Base-by-base conservation (phyloP, 2,113 vertebrate species). In the Condylura cristata region DNA sequence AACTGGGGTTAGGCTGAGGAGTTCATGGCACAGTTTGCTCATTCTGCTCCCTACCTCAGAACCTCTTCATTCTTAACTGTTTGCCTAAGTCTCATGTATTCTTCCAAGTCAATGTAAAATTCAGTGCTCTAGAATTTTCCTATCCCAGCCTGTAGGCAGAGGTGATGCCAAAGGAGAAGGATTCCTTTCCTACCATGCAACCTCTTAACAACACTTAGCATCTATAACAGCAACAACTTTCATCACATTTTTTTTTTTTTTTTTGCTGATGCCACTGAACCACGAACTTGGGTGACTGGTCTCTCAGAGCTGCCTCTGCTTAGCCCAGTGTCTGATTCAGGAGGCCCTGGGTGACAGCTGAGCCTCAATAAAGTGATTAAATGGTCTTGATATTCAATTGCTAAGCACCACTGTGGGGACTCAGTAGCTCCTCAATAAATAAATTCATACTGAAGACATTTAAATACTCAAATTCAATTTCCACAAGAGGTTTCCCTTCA, bases 351-450 rank as follows among this genome's bases (percentile, higher is more conserved):
- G 56, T 82, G 79, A 82, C 44, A 32, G 39, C n/a, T 80, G 86
- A 92, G 65, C 86, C 72, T 20, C 0, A 16, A 65, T 72, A 86
- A 96, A 89, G 41, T 80, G 83, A 34, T 14, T 39, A 75, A 76
- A 88, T 78, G 53, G 58, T 66, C 39, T 76, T 88, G 44, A 90
- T 83, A 95, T 70, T 46, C 63, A 93, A 63, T 61, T 48, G 37
- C 39, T 65, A 22, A 37, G 24, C 37, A 13, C 75, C 53, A 72
- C 32, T n/a, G 32, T 72, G 56, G 8, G 93, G 93, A 81, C 46
- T 44, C 93, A 78, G 60, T 87, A 93, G 60, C 80, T 93, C 86
- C 95, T 94, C 87, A 90, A 48, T 86, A 94, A 93, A 89, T 56
- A 92, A 83, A 92, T 65, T 30, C 9, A 81, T 20, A 24, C 16